Evolutionary conservation across 2,797 vertebrate genomes (phyloP).

Genomic region (Lithobates pipiens): DNA sequence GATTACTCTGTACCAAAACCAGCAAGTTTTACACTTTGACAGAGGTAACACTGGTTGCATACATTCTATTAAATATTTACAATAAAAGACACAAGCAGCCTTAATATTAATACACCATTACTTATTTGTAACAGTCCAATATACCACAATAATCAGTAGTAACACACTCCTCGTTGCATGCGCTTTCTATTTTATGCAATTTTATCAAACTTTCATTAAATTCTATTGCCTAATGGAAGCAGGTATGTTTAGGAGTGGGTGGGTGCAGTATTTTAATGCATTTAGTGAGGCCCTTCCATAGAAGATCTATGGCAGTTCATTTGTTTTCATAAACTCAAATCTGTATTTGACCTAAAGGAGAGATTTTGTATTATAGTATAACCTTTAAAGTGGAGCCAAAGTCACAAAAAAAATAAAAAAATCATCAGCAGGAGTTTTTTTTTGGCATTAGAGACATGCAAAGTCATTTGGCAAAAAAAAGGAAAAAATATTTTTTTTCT

Average conservation of each 20-base stretch:
- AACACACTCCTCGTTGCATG: slow-evolving; percentile 1
- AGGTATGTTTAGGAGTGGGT: neutral
- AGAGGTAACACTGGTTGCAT: neutral
- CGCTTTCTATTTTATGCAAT: neutral
- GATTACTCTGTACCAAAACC: neutral
- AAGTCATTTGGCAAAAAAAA: no score
- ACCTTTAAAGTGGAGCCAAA: no score
- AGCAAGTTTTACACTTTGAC: neutral
- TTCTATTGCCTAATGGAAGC: neutral
- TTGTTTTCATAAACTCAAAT: neutral
- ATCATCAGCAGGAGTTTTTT: no score
- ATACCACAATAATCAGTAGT: neutral
- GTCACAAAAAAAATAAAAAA: no score
- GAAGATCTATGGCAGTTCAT: neutral
- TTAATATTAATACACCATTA: neutral
- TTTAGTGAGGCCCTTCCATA: neutral
- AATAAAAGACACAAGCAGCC: neutral
- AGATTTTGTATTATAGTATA: no score
- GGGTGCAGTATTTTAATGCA: neutral
- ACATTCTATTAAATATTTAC: neutral
- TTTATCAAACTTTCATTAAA: neutral
- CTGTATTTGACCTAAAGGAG: neutral
- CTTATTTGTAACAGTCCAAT: neutral
- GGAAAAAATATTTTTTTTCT: no score
- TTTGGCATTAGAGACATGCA: no score